Evolutionary conservation across 1,140 invertebrate genomes (phyloP), one percentile per base, ranked within the genome.

Genomic region (Drosophila sulfurigaster): DNA sequence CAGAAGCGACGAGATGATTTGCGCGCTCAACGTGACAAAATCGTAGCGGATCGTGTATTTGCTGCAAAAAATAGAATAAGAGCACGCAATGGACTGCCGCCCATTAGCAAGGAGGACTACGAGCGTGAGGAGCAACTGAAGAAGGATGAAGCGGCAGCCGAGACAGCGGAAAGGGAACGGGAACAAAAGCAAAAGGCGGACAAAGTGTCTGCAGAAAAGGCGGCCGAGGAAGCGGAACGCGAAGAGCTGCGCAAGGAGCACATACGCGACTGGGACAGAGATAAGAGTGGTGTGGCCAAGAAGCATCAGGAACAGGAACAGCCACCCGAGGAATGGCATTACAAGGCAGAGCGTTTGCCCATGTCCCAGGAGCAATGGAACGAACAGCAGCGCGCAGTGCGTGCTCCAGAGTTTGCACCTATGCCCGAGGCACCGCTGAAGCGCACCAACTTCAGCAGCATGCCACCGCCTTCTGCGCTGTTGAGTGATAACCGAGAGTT

Each of bases 321-420:
- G 5, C 78, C 82, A 1, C 78, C 85, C 5, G 69, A 75, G n/a
- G 76, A 93, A 11, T 86, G 89, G 88, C 46, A 77, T 15, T 94
- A 94, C 56, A 94, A 94, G 78, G 93, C 94, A 72, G 93, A 93
- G 75, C 93, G 94, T 68, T 58, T 87, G 45, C 91, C 89, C 7
- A 95, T 97, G 94, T 95, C 95, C 0, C 96, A 97, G 93, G 95
- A 96, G 91, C 95, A 97, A 93, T 97, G 96, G 95, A 94, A 96
- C 8, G 94, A 96, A 64, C 95, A 96, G 80, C 95, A 96, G 89
- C 94, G 96, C 59, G 92, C 93, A 69, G 94, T 96, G 81, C 94
- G 96, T 66, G 92, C 93, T 7, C 63, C 93, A 5, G 96, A 97
- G 91, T 97, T 97, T 92, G 96, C 95, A 1, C 95, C 95, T 4